Conservation (phyloP, 2,797 vertebrate species). For the Aplochiton taeniatus region DNA sequence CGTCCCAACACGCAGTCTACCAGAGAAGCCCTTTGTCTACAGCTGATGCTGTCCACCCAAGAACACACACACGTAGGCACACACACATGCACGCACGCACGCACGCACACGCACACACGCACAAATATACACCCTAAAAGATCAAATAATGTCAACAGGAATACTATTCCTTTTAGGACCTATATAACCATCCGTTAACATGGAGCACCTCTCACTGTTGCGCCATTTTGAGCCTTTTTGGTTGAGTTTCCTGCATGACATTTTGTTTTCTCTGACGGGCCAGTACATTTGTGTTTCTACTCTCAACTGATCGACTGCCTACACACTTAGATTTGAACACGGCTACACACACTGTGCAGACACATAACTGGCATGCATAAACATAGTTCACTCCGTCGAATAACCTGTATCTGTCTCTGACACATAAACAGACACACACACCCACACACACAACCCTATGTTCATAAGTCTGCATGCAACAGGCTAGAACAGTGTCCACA, state of each 20-base stretch:
- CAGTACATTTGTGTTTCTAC: conserved; percentile 34
- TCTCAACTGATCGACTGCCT: conserved; percentile 47
- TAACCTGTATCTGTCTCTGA: conserved; percentile 7
- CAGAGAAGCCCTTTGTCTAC: conserved; percentile 48
- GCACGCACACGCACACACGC: conserved; percentile 3
- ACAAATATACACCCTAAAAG: conserved; percentile 8
- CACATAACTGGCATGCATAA: conserved; percentile 17
- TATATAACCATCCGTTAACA: conserved; percentile 27
- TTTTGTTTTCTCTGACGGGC: conserved; percentile 31
- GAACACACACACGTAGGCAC: background rate
- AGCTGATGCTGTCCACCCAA: conserved; percentile 5
- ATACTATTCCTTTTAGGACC: too few relatives aligned
- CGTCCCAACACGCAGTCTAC: background rate
- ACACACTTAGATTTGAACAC: background rate
- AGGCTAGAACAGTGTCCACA: conserved; percentile 13
- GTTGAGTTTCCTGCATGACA: conserved; percentile 54
- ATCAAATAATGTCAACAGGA: too few relatives aligned
- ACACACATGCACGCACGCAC: conserved; percentile 38
- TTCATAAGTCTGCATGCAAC: background rate
- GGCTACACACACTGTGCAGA: conserved; percentile 15
- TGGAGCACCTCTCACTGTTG: conserved; percentile 56
- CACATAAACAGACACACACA: conserved; percentile 1
- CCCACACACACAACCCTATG: background rate
- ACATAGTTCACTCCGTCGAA: conserved; percentile 8
- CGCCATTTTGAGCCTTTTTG: conserved; percentile 66